A percentile compares a stretch with the other conserved stretches of the same genome.
Evolutionary conservation across 2,888 invertebrate species (phyloP).

Genomic region (Sycophila texana): DNA sequence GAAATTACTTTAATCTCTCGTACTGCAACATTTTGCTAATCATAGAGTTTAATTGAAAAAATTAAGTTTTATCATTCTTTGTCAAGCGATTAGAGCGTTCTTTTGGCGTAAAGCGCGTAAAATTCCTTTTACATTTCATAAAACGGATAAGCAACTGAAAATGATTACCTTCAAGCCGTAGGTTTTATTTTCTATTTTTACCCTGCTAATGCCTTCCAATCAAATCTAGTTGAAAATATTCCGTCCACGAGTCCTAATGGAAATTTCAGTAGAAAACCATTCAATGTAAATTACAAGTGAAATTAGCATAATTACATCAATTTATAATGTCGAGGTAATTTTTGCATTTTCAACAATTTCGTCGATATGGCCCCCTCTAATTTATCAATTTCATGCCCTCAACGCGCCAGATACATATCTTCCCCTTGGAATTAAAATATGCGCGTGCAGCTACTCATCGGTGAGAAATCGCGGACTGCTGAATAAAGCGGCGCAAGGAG

Average conservation of each 20-base stretch:
- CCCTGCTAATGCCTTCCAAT: no score
- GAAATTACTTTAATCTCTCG: constrained; percentile 17
- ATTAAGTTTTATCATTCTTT: no score
- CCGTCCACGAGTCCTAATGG: no score
- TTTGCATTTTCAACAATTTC: constrained; percentile 10
- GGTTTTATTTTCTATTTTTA: no score
- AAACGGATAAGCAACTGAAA: no score
- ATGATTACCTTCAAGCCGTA: no score
- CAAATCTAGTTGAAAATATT: no score
- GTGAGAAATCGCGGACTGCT: constrained; percentile 7
- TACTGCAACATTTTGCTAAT: not conserved
- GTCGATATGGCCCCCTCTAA: constrained; percentile 26
- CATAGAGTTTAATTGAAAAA: not conserved
- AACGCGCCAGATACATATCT: constrained; percentile 17
- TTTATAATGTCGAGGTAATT: not conserved
- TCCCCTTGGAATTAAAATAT: constrained; percentile 8
- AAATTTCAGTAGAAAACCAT: not conserved
- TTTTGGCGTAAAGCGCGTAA: no score
- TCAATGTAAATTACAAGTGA: constrained; percentile 16
- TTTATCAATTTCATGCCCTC: constrained; percentile 28
- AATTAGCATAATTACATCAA: constrained; percentile 23
- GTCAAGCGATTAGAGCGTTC: no score
- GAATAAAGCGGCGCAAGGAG: not conserved
- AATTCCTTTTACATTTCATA: no score
- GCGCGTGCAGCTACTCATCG: not conserved